A percentile compares a stretch with the other conserved stretches of the same genome.
Evolutionary conservation across 2,888 invertebrate genomes (phyloP).

Genomic region (Tetramorium bicarinatum): DNA sequence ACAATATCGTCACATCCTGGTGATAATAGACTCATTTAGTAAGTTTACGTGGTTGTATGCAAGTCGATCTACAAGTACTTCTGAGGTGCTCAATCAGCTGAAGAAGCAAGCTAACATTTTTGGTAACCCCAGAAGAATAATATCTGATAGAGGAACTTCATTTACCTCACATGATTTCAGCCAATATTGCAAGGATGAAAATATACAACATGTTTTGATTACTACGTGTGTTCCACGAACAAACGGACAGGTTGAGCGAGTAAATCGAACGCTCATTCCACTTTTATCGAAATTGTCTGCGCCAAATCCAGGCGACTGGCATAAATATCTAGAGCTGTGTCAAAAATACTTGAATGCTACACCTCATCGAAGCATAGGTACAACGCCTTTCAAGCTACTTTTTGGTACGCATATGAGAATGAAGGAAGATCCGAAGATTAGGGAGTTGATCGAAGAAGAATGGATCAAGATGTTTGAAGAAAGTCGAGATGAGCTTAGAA

Average conservation of each 20-base stretch:
- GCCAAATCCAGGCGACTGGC: not conserved
- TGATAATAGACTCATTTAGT: no score
- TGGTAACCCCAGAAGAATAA: not conserved
- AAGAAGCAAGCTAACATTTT: not conserved
- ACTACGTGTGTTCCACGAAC: not conserved
- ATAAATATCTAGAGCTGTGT: not conserved
- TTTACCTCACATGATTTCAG: not conserved
- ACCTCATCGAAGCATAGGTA: not conserved
- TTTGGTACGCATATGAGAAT: not conserved
- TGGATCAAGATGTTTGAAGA: not conserved
- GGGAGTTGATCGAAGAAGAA: not conserved
- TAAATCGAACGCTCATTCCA: not conserved
- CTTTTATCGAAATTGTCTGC: not conserved
- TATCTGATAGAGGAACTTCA: not conserved
- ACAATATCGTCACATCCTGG: not conserved
- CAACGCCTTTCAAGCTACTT: not conserved
- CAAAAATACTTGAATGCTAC: not conserved
- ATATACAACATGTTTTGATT: not conserved
- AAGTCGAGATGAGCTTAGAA: not conserved
- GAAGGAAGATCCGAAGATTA: not conserved
- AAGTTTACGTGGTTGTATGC: not conserved
- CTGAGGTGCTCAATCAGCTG: not conserved
- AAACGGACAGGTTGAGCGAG: not conserved
- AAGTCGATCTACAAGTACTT: not conserved
- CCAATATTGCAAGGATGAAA: not conserved